These are phyloP conservation scores for Eulemur mongoz DNA, from an alignment of 2,797 vertebrate genomes.

Conservation along the genomic window DNA sequence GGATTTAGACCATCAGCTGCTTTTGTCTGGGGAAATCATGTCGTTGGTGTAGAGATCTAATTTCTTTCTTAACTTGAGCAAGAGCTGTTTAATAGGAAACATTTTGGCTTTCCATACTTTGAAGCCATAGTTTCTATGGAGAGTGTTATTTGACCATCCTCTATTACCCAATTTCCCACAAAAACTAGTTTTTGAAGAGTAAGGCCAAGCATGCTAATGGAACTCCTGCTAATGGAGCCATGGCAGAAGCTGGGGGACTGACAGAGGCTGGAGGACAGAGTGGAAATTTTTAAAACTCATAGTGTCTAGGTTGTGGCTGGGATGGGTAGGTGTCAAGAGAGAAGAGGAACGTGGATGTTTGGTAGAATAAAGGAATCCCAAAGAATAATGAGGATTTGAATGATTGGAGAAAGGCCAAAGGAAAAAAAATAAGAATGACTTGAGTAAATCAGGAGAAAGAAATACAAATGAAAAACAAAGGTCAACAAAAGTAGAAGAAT, in stretches of 20 bases:
- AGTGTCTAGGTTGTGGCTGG: background rate
- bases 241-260: background rate
- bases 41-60: background rate
- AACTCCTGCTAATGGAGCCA: background rate
- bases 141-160: conserved; percentile 1
- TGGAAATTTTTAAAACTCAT: background rate
- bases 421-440: background rate
- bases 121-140: background rate
- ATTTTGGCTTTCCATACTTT: background rate
- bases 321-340: background rate
- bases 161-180: conserved; percentile 46
- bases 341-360: background rate
- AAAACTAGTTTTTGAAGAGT: conserved; percentile 39
- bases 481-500: background rate
- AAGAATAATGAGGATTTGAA: background rate
- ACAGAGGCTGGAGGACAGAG: background rate
- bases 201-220: background rate
- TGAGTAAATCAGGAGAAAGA: background rate
- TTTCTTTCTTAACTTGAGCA: conserved; percentile 55
- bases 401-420: background rate
- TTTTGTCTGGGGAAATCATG: conserved; percentile 59
- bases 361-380: background rate
- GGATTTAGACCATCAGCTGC: conserved; percentile 41
- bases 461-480: background rate
- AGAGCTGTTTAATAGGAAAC: conserved; percentile 41